Evolutionary conservation across 2,888 invertebrate genomes (phyloP).

Genomic region (Anticlea derivata): DNA sequence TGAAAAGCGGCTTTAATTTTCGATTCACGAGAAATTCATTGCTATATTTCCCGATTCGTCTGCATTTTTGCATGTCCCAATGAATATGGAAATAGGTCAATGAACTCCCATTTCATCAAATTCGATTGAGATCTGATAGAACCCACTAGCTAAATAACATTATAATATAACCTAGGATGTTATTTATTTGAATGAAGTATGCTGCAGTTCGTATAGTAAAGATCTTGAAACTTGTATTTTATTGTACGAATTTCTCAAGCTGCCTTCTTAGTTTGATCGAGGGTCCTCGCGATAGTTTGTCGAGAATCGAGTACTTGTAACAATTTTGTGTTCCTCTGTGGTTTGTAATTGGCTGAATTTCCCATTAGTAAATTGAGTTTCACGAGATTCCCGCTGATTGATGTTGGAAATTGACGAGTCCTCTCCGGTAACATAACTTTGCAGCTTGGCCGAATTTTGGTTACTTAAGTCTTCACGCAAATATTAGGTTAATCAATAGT

Average conservation of each 20-base stretch:
- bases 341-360: slow-evolving; percentile 38
- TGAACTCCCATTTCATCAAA: not conserved
- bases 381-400: slow-evolving; percentile 36
- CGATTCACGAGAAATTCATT: slow-evolving; percentile 16
- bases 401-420: slow-evolving; percentile 36
- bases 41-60: slow-evolving; percentile 10
- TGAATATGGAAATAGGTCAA: slow-evolving; percentile 17
- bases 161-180: too few species aligned
- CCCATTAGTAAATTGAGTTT: slow-evolving; percentile 40
- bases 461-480: slow-evolving; percentile 14
- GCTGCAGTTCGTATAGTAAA: not conserved
- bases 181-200: too few species aligned
- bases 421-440: slow-evolving; percentile 23
- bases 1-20: slow-evolving; percentile 18
- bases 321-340: slow-evolving; percentile 37
- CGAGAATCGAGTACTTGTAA: slow-evolving; percentile 32
- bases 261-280: slow-evolving; percentile 29
- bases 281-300: slow-evolving; percentile 30
- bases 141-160: too few species aligned
- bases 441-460: slow-evolving; percentile 18
- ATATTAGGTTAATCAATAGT: slow-evolving; percentile 18
- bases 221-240: not conserved
- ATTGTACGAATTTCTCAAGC: not conserved
- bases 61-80: slow-evolving; percentile 13
- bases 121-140: too few species aligned